Evolutionary conservation across 2,113 vertebrate species (phyloP).

Genomic region (Nycticebus coucang): DNA sequence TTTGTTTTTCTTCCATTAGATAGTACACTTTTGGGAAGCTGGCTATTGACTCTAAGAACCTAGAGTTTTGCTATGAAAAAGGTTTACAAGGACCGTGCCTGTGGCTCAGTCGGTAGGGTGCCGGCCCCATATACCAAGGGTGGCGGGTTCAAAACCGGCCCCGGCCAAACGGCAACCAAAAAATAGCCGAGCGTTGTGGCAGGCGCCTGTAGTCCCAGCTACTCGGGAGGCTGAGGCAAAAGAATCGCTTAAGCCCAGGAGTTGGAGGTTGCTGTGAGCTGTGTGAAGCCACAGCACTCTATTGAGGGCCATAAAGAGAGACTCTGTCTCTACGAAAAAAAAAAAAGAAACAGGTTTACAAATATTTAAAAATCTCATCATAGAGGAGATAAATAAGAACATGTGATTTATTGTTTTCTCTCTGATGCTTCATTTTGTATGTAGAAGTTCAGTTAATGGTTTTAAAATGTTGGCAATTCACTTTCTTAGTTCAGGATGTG

Average conservation of each 20-base stretch:
- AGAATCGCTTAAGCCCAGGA: too few relatives aligned
- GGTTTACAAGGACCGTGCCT: background rate
- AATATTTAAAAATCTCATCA: slow-evolving; percentile 33
- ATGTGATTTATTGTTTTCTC: slow-evolving; percentile 1
- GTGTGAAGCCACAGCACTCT: too few relatives aligned
- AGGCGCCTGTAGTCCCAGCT: too few relatives aligned
- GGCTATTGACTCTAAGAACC: background rate
- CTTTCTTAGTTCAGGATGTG: background rate
- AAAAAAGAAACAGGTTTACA: background rate
- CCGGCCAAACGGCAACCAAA: too few relatives aligned
- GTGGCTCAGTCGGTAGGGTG: too few relatives aligned
- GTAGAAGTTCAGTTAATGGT: background rate
- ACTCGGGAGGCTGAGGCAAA: too few relatives aligned
- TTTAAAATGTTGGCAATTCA: background rate
- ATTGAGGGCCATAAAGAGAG: too few relatives aligned
- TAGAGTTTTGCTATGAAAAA: background rate
- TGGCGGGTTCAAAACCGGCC: too few relatives aligned
- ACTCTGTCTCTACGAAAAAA: too few relatives aligned
- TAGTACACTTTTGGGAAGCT: background rate
- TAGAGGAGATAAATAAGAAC: background rate
- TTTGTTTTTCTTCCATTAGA: background rate
- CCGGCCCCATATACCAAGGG: too few relatives aligned
- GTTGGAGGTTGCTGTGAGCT: too few relatives aligned
- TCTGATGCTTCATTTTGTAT: slow-evolving; percentile 3
- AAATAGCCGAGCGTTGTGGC: too few relatives aligned